Evolutionary conservation across 2,797 vertebrate genomes (phyloP).

Genomic region (Diglossa cyanea): DNA sequence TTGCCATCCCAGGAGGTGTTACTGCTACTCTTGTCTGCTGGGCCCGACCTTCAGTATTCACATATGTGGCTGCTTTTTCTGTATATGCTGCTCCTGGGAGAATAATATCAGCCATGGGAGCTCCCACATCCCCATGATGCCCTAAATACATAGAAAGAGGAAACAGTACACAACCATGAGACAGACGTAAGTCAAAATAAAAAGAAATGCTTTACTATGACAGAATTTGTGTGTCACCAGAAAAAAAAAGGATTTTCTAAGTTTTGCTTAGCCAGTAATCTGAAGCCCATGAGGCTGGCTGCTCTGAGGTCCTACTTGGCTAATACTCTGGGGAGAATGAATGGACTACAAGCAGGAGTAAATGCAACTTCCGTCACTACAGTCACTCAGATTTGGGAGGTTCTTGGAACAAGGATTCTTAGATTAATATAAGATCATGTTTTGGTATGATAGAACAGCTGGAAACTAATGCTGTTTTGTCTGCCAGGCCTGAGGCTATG

Average conservation of each 20-base stretch:
- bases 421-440: background rate
- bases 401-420: background rate
- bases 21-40: conserved; percentile 94
- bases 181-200: background rate
- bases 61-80: conserved; percentile 91
- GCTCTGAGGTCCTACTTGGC: background rate
- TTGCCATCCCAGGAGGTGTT: conserved; percentile 89
- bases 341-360: background rate
- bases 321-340: background rate
- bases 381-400: background rate
- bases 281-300: background rate
- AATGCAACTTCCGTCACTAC: background rate
- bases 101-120: conserved; percentile 91
- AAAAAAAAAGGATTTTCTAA: background rate
- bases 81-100: conserved; percentile 95
- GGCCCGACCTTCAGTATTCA: conserved; percentile 95
- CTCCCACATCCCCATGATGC: conserved; percentile 94
- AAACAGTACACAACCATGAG: background rate
- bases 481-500: background rate
- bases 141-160: conserved; percentile 73
- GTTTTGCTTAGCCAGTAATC: background rate
- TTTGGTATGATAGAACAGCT: background rate
- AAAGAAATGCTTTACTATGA: background rate
- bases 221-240: background rate
- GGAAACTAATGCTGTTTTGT: background rate